Base-by-base conservation (phyloP, 2,888 invertebrate species). In the Zelleria hepariella region DNA sequence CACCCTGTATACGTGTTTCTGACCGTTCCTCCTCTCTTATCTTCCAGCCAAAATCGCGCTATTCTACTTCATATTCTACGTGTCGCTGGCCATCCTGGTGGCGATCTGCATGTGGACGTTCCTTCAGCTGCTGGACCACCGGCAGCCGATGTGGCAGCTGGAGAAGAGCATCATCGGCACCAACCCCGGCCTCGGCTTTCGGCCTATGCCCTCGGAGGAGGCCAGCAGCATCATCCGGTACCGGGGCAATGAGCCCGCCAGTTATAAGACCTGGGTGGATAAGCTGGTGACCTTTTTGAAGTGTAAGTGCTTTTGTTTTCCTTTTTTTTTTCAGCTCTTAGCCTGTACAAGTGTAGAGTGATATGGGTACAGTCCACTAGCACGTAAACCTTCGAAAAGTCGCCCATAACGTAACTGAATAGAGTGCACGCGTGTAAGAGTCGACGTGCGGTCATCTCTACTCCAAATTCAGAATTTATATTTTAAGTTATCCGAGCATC, bases 141-240 rank as follows among this genome's bases (percentile, higher is more conserved):
- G 95, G 68, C 92, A 94, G 74, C 98, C 98, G 7, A 95, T 93
- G 82, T 98, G 96, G 96, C 94, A 94, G 76, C 90, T 96, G 62
- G 93, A 94, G 32, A 81, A 91, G 61, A 97, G 97, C 62, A 92
- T 98, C 68, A 98, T 98, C 71, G 98, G 98, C 71, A 95, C 95
- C 67, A 98, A 98, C 90, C 99, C 99, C 66, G 98, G 98, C 58
- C 90, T 99, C 60, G 98, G 98, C 63, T 99, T 98, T 86, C 91
- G 98, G 65, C 99, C 99, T 6, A 93, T 95, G 91, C 96, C 98
- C 6, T 93, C 95, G 52, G 90, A 91, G 60, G 94, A 96, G 52
- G 96, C 97, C 69, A 98, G 98, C 77, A 98, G 98, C 42, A 91
- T 99, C 65, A 97, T 99, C 79, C 96, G 97, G 95, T 98, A 97